These are phyloP conservation scores for Macquaria australasica DNA, from an alignment of 2,113 vertebrate genomes.

Conservation along the genomic window DNA sequence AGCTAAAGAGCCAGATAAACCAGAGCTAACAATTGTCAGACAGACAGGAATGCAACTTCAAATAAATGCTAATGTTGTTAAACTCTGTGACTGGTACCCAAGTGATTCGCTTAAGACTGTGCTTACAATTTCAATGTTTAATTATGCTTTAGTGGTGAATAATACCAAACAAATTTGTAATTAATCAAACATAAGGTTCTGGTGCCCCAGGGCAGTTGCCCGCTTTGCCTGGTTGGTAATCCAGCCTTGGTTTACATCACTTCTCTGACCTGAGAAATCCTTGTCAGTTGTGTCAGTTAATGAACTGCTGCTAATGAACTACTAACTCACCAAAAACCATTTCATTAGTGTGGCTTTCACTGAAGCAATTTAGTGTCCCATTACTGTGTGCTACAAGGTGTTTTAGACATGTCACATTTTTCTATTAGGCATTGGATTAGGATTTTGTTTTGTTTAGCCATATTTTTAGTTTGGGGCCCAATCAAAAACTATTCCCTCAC, in stretches of 20 bases:
- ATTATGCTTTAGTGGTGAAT: no score
- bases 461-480: neutral
- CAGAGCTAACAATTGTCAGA: no score
- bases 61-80: no score
- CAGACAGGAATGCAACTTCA: no score
- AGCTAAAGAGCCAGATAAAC: no score
- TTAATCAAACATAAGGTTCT: neutral
- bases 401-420: neutral
- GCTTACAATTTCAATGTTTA: no score
- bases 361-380: neutral
- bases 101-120: no score
- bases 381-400: neutral
- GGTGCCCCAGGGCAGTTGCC: neutral
- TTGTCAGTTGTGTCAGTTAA: conserved; percentile 1
- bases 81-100: no score
- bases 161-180: neutral
- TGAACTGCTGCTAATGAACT: neutral
- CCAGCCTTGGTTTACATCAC: neutral
- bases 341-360: neutral
- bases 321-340: neutral
- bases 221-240: neutral
- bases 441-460: neutral
- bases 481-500: neutral
- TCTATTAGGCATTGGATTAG: neutral
- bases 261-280: neutral